Percentiles rank a stretch among this genome's conserved stretches.
Conservation (phyloP, 2,888 invertebrate genomes). For the Cephus runcator region DNA sequence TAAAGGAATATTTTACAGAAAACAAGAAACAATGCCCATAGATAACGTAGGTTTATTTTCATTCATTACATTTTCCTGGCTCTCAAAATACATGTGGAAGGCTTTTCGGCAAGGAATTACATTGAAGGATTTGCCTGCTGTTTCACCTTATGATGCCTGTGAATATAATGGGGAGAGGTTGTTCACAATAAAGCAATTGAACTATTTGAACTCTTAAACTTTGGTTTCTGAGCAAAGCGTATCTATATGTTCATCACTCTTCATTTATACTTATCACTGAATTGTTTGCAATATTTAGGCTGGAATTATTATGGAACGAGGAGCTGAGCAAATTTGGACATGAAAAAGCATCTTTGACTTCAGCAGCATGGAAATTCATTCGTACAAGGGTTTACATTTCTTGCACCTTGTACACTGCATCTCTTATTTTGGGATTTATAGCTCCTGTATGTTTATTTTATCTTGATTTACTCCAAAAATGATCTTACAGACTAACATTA, state of each 20-base stretch:
- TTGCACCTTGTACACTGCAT: slow-evolving; percentile 61
- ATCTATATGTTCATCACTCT: neutral
- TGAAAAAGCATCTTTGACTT: slow-evolving; percentile 65
- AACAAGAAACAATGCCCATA: slow-evolving; percentile 59
- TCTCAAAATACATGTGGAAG: slow-evolving; percentile 67
- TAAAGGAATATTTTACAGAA: slow-evolving; percentile 29
- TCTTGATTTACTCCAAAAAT: neutral
- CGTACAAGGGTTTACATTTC: slow-evolving; percentile 65
- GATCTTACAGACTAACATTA: neutral
- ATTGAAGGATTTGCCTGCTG: slow-evolving; percentile 58
- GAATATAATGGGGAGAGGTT: slow-evolving; percentile 68
- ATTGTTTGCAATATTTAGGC: slow-evolving; percentile 44
- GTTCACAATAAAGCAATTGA: slow-evolving; percentile 8
- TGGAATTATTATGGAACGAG: slow-evolving; percentile 68
- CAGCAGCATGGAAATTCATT: slow-evolving; percentile 66
- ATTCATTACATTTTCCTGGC: slow-evolving; percentile 68
- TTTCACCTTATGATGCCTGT: slow-evolving; percentile 66
- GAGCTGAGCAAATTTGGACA: slow-evolving; percentile 65
- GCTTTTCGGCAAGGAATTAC: slow-evolving; percentile 66
- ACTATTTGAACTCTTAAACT: neutral
- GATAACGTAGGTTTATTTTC: slow-evolving; percentile 67
- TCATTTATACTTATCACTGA: neutral
- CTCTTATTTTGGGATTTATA: slow-evolving; percentile 66
- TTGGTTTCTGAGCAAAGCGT: neutral
- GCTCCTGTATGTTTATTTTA: slow-evolving; percentile 65